phyloP scores from a whole-genome alignment of 2,113 vertebrate genomes.

The Cyprinodon tularosa region DNA sequence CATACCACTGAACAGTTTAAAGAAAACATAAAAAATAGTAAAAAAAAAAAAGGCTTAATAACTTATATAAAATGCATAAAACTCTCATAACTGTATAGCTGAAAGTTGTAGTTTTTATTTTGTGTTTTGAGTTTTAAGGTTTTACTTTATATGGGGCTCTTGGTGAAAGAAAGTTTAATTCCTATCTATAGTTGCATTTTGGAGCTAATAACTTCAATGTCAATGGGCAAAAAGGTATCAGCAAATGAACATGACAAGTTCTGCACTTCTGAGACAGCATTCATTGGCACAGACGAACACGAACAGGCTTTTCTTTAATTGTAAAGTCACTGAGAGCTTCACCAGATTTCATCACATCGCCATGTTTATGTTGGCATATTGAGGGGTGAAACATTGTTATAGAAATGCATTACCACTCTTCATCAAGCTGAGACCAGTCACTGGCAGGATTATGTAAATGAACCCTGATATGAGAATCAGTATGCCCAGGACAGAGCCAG shows the following conservation, averaged over 20 bases:
- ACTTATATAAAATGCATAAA: neutral
- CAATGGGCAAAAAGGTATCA: neutral
- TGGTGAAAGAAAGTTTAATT: neutral
- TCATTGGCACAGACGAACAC: constrained; percentile 29
- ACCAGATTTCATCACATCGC: constrained; percentile 62
- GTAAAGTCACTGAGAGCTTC: constrained; percentile 45
- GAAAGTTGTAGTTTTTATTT: too few relatives aligned
- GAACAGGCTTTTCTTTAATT: constrained; percentile 49
- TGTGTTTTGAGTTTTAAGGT: too few relatives aligned
- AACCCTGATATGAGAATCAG: constrained; percentile 71
- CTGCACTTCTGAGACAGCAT: constrained; percentile 18
- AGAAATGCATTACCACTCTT: constrained; percentile 74
- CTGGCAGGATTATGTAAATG: constrained; percentile 75
- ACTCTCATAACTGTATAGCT: too few relatives aligned
- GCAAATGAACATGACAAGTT: neutral
- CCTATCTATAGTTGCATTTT: constrained; percentile 14
- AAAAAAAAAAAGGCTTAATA: too few relatives aligned
- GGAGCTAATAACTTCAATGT: constrained; percentile 9
- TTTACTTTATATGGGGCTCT: neutral
- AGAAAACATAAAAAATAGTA: neutral
- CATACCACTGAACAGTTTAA: neutral
- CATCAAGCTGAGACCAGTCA: constrained; percentile 71
- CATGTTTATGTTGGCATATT: constrained; percentile 65
- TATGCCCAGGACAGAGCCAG: constrained; percentile 61
- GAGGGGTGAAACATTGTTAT: constrained; percentile 72